Evolutionary conservation across 2,113 vertebrate species (phyloP).

Genomic region (Neodon shergylaensis): DNA sequence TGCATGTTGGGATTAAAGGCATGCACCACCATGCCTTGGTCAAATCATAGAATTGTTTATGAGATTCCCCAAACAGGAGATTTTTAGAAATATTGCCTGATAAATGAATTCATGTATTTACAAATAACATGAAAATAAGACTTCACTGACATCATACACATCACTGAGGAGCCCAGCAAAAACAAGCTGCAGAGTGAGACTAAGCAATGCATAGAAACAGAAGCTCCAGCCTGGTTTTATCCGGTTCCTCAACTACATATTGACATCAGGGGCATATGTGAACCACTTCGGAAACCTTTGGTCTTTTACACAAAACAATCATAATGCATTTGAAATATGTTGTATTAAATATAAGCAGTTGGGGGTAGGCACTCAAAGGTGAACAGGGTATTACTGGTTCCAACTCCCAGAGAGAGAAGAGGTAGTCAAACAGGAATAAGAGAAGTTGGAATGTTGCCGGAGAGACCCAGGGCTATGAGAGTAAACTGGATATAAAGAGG

Average conservation of each 20-base stretch:
- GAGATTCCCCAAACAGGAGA: neutral
- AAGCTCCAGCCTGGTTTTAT: neutral
- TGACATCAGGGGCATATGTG: neutral
- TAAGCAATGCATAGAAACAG: neutral
- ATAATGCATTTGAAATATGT: neutral
- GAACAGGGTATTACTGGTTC: neutral
- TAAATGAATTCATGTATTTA: neutral
- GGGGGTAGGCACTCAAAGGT: neutral
- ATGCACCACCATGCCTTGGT: neutral
- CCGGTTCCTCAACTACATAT: neutral
- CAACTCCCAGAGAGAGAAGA: neutral
- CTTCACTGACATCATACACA: accelerated
- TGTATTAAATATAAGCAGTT: neutral
- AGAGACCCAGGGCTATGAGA: neutral
- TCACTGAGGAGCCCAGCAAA: neutral
- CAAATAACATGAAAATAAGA: neutral
- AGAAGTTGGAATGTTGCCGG: neutral
- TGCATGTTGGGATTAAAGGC: neutral
- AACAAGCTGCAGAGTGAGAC: neutral
- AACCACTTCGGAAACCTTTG: neutral
- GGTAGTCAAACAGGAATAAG: neutral
- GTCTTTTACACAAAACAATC: neutral
- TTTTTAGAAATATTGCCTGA: neutral
- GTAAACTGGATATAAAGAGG: neutral
- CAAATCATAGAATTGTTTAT: neutral